phyloP scores from a whole-genome alignment of 2,797 vertebrate species.

The Parambassis ranga region DNA sequence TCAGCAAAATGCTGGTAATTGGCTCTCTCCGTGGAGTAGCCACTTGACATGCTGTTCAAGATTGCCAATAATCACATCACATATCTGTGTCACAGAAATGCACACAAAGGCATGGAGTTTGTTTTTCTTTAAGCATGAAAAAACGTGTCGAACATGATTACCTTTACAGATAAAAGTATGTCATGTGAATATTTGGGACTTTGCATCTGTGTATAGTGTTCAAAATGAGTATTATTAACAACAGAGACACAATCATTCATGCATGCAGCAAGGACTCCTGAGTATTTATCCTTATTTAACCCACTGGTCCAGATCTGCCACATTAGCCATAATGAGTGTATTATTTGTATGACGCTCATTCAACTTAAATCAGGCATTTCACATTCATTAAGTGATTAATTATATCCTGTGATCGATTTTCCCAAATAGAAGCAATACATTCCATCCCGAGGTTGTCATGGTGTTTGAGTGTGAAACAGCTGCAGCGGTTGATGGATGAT shows the following conservation, averaged over 20 bases:
- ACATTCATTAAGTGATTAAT: conserved; percentile 12
- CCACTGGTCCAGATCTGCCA: not conserved
- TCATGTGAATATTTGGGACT: conserved; percentile 16
- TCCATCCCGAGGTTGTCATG: conserved; percentile 37
- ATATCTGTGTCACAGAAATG: conserved; percentile 51
- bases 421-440: conserved; percentile 26
- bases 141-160: conserved; percentile 58
- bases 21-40: conserved; percentile 21
- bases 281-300: conserved; percentile 36
- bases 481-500: conserved; percentile 43
- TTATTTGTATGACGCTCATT: conserved; percentile 19
- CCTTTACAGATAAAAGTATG: conserved; percentile 11
- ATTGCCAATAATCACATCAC: conserved; percentile 51
- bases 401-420: conserved; percentile 24
- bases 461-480: conserved; percentile 42
- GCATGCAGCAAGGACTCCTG: conserved; percentile 2
- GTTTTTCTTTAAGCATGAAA: conserved; percentile 37
- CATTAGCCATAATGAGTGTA: not conserved
- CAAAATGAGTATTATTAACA: conserved; percentile 24
- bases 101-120: conserved; percentile 14
- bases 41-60: conserved; percentile 45
- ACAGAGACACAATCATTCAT: not conserved
- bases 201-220: not conserved
- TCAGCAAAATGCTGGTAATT: conserved; percentile 42
- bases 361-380: conserved; percentile 15